phyloP scores from a whole-genome alignment of 53 echinoderm and acorn worm species.

The Arbacia lixula region DNA sequence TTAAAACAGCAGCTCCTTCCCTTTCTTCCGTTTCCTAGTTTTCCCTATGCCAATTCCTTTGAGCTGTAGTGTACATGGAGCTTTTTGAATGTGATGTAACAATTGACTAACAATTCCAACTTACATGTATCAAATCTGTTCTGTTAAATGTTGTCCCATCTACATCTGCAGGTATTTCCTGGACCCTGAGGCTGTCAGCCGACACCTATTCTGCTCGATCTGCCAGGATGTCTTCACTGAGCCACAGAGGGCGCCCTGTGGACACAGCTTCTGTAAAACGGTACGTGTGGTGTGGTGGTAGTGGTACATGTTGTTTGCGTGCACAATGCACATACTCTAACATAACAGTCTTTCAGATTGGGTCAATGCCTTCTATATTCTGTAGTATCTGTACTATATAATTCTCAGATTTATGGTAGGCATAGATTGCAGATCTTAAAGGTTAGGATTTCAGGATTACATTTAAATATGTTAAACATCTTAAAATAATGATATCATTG shows the following conservation, averaged over 20 bases:
- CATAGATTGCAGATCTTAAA: no score
- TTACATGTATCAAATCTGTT: neutral
- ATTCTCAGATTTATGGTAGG: no score
- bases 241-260: conserved; percentile 84
- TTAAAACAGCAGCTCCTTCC: neutral
- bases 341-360: no score
- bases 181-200: conserved; percentile 80
- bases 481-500: no score
- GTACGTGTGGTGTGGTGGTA: conserved; percentile 42
- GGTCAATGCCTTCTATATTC: no score
- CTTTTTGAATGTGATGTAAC: no score
- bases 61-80: no score
- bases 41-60: no score
- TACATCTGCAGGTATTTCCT: conserved; percentile 67
- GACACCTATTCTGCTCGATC: conserved; percentile 78
- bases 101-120: neutral
- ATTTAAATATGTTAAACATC: no score
- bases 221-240: conserved; percentile 87
- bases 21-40: neutral
- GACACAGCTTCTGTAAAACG: conserved; percentile 83
- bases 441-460: no score
- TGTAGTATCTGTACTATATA: no score
- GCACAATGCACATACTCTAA: no score
- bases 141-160: neutral
- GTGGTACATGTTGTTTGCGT: neutral